Evolutionary conservation across 2,113 vertebrate genomes (phyloP), one percentile per base, ranked within the genome.

Genomic region (Promerops cafer): DNA sequence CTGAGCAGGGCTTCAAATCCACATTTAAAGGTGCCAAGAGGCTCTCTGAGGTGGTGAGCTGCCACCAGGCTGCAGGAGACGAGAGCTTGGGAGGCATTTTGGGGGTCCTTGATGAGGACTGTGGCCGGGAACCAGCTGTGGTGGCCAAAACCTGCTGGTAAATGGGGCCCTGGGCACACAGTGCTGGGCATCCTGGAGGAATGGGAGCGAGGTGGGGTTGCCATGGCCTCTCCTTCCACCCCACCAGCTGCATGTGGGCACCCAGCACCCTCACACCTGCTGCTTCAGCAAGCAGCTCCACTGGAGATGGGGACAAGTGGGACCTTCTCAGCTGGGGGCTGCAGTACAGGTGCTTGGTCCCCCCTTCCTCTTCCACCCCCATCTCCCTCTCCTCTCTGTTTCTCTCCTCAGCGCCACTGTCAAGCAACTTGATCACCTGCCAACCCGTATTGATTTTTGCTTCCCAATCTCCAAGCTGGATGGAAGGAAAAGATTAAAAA

Each of bases 401-500:
- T 91, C 97, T 94, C 95, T 96, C 96, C 96, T 97, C 96, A 96
- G 94, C 33, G 28, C 96, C 87, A 90, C 97, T 96, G 97, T 98
- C 98, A 97, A 98, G 98, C 98, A 98, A 98, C 99, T 98, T 99
- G 99, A 99, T 99, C 98, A 98, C 98, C 99, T 99, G 99, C 99
- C 99, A 99, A 98, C 98, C 65, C 1, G 97, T 99, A 99, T 99
- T 99, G 99, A 99, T 99, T 99, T 99, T 99, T 99, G 98, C 98
- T 99, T 99, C 99, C 99, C 99, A 99, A 99, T 99, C 99, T 99
- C 98, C 98, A 99, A 98, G 98, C 98, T 98, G 99, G 98, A 98
- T 98, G 98, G 98, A 98, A 98, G 98, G 98, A 98, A 99, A 99
- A 99, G 99, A 99, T 99, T 99, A 99, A 99, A 99, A 99, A 99